Evolutionary conservation across 2,797 vertebrate genomes (phyloP), one percentile per base, ranked within the genome.

Genomic region (Muscicapa striata): DNA sequence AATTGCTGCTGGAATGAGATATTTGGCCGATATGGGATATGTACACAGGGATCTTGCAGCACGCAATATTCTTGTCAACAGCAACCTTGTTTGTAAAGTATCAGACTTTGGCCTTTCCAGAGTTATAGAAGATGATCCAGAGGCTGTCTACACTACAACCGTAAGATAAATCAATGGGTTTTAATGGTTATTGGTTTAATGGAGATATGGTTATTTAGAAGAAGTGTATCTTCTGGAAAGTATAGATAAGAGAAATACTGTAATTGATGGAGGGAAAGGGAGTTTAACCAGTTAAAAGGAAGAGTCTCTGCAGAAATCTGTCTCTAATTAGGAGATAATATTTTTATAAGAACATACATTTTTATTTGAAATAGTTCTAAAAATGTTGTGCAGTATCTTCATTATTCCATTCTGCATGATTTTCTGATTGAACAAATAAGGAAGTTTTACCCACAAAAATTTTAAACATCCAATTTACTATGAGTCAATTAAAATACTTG

Each of bases 11-110:
- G 99, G 99, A 93, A 99, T 99, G 99, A 98, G 99, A 97, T 99
- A 99, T 95, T 98, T 99, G 90, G 98, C 99, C 0, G 99, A 99
- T 93, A 99, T 99, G 99, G 99, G 99, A 97, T 99, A 99, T 13
- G 99, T 99, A 96, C 99, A 99, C 97, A 98, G 99, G 92, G 99
- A 99, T 97, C 98, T 99, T 95, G 99, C 99, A 15, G 99, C 99
- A 10, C 98, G 99, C 63, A 99, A 99, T 98, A 98, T 99, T 97
- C 99, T 99, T 78, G 99, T 99, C 98, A 99, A 99, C 98, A 99
- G 99, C 98, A 99, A 99, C 97, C 99, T 99, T 69, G 99, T 99
- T 94, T 99, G 99, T 97, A 99, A 99, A 98, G 99, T 99, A 95
- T 99, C 99, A n/a, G 99, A 99, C 98, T 99, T 99, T 74, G 99